A percentile compares a stretch with the other conserved stretches of the same genome.
Conservation (phyloP, 1,140 invertebrate species). For the Drosophila hydei region DNA sequence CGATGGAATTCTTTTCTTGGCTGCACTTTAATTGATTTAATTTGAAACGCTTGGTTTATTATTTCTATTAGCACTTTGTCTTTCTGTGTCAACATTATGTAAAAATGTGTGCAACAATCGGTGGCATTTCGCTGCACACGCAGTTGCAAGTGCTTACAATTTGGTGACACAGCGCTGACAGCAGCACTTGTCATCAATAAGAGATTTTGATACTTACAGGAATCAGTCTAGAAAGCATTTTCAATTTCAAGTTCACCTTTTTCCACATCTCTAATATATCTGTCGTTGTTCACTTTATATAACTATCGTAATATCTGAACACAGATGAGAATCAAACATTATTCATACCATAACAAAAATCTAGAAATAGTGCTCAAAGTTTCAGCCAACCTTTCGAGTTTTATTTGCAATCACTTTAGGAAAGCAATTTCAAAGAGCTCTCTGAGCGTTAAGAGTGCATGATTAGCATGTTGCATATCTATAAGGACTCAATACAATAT, state of each 20-base stretch:
- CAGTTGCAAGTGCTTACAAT: slow-evolving; percentile 12
- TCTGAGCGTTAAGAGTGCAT: background rate
- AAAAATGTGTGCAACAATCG: slow-evolving; percentile 36
- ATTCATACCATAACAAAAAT: too few species aligned
- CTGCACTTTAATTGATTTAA: slow-evolving; percentile 74
- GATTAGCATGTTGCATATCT: slow-evolving; percentile 29
- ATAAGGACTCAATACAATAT: slow-evolving; percentile 6
- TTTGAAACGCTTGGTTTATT: slow-evolving; percentile 69
- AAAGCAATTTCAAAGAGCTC: background rate
- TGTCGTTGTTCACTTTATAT: too few species aligned
- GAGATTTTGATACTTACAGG: background rate
- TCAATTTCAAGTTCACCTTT: too few species aligned
- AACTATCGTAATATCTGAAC: too few species aligned
- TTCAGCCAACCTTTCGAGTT: too few species aligned
- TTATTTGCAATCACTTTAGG: too few species aligned
- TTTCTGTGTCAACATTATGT: slow-evolving; percentile 74
- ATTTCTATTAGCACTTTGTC: slow-evolving; percentile 76
- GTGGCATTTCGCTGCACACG: slow-evolving; percentile 28
- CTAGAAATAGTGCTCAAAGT: too few species aligned
- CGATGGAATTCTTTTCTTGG: slow-evolving; percentile 55
- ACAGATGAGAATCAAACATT: too few species aligned
- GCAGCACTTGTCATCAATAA: background rate
- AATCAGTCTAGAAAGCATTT: too few species aligned
- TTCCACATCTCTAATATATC: too few species aligned
- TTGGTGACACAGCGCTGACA: background rate